Base-by-base conservation (phyloP, 2,888 invertebrate species). In the Leptarthrus brevirostris region DNA sequence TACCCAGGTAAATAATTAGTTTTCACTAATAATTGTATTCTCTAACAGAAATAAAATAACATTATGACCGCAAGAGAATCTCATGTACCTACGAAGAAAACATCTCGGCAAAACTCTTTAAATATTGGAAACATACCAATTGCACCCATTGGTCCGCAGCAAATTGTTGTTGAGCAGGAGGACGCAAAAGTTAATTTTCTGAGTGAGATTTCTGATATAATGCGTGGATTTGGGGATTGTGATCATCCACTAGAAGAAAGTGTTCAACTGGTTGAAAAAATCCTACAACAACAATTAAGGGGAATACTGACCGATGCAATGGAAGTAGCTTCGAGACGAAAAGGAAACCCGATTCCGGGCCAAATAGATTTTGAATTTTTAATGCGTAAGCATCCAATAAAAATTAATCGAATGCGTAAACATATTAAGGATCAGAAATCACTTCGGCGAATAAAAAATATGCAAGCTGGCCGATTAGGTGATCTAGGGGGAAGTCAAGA, bases 181-280 rank as follows among this genome's bases (percentile, higher is more conserved):
- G 82, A 82, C 34, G 78, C 79, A 2, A 78, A 81, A 2, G 82
- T 83, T 0, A 82, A 82, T 0, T 70, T 84, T 34, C 78, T 82
- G 0, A 81, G 83, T 0, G 93, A 95, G 86, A 93, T 95, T 78
- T 91, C 92, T 0, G 89, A 90, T 79, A 95, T 95, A 90, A 93
- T 95, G 96, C 93, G 94, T 79, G 96, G 95, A n/a, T 94, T 96
- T 81, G 97, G 97, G 0, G 97, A 97, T 81, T 92, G 92, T 80
- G 90, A 92, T 18, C 90, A 91, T 76, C 96, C 96, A 0, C 88
- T 93, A 49, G 87, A 90, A 0, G 94, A 93, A 53, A 93, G 96
- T 1, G 95, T 96, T 0, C 89, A 90, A 72, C 85, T 96, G 58
- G 91, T 97, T 0, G 96, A 97, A 85, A 91, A 90, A 77, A 91